Evolutionary conservation across 30 jellyfish, hydroid and myxozoan genomes (phyloP), one percentile per base, ranked within the genome.

Genomic region (Turritopsis rubra): DNA sequence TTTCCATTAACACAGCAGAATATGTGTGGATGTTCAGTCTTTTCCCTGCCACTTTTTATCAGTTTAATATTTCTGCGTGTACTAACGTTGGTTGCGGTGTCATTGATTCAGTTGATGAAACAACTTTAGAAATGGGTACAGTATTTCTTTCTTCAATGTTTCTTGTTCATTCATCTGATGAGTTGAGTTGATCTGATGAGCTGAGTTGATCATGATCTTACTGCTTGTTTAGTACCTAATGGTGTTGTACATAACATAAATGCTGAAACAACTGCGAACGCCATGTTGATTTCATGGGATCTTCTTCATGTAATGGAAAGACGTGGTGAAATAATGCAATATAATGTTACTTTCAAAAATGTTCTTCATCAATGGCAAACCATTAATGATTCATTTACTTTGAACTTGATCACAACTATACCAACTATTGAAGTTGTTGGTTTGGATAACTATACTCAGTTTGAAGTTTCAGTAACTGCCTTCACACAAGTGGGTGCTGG

Each of bases 401-500:
- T 68, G 19, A 68, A n/a, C 30, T 68, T 23, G 77, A 19, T 27
- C 16, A 68, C 77, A 68, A 19, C 28, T 68, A 8, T 7, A 27
- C 28, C 77, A 68, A 8, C 28, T 27, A 23, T 68, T 23, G 28
- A n/a, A 22, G 21, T 68, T n/a, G 9, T 9, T 27, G 77, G 21
- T 23, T 27, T 68, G 28, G 77, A 23, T 68, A 68, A 68, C 30
- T 68, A 7, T 27, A 68, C 77, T 17, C 30, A 23, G 30, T 68
- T n/a, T 27, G 30, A 23, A n/a, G 9, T 68, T 68, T 68, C 77
- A 27, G 21, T 68, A 1, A 68, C 28, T 7, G 77, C 77, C 0
- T 68, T n/a, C 30, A 68, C 77, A 68, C 16, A 68, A 27, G 30
- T 68, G 28, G 77, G 77, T 68, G 77, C 77, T 68, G 77, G 77